Base-by-base conservation (phyloP, 1,140 invertebrate species). In the Triops longicaudatus region DNA sequence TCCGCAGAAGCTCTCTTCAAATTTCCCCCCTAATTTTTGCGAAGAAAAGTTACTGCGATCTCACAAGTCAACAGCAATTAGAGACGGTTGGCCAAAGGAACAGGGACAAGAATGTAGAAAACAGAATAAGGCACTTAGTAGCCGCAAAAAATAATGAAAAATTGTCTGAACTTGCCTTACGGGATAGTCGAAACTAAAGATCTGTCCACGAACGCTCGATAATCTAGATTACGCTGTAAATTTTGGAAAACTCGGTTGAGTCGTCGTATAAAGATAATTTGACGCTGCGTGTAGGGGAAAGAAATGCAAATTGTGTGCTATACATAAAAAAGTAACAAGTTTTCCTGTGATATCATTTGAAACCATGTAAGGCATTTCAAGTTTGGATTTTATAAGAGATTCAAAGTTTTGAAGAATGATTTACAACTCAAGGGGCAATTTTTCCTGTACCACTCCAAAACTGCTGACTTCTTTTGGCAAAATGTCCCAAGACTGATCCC, bases 41-140 rank as follows among this genome's bases (percentile, higher is more conserved):
- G 50, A 63, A 63, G 50, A 63, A 63, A 63, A 63, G n/a, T 63
- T 63, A 63, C 50, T 63, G 50, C 50, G 50, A 63, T 63, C 50
- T 63, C 50, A 63, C 50, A 63, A 63, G 50, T 63, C 50, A 63
- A 22, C 50, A 63, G 50, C 50, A 63, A 63, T 63, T 63, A 22
- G 22, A 9, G 50, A 63, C 22, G 10, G 50, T 63, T 63, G 50
- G 31, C 31, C 50, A n/a, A 63, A 63, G 22, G 7, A 63, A 0
- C 6, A 63, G 22, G 17, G 14, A 63, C 22, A 10, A 63, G 31
- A 37, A 37, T 37, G 22, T 63, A 6, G 50, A 22, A 63, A 12
- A 17, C 17, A n/a, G 50, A 22, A 63, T n/a, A 63, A 17, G 9
- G 50, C 50, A 22, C 14, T 9, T 63, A n/a, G 7, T n/a, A 63